Evolutionary conservation across 2,888 invertebrate species (phyloP).

Genomic region (Ophioninae sp.): DNA sequence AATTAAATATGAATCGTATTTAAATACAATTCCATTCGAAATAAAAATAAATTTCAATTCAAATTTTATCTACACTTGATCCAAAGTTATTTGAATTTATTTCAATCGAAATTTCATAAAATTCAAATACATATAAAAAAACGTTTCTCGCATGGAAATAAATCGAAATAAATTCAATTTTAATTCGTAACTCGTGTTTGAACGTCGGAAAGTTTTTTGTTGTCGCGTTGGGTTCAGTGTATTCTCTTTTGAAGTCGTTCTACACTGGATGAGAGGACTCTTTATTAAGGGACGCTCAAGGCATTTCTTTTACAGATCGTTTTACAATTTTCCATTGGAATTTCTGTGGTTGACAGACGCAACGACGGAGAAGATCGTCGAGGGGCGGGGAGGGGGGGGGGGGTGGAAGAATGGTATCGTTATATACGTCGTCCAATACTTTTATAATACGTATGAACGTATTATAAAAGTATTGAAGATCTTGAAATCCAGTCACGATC

Average conservation of each 20-base stretch:
- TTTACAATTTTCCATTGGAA: slow-evolving; percentile 30
- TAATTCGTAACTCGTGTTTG: not conserved
- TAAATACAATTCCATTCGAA: no score
- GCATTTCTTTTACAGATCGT: slow-evolving; percentile 4
- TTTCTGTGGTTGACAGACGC: not conserved
- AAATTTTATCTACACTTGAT: no score
- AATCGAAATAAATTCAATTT: not conserved
- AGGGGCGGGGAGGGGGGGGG: not conserved
- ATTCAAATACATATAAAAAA: not conserved
- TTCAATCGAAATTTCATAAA: no score
- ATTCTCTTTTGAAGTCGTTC: not conserved
- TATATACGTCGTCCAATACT: slow-evolving; percentile 3
- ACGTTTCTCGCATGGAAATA: not conserved
- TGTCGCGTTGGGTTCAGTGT: not conserved
- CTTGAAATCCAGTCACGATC: slow-evolving; percentile 52
- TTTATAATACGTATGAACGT: slow-evolving; percentile 18
- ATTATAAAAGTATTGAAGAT: slow-evolving; percentile 37
- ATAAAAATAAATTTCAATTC: no score
- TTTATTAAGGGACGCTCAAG: not conserved
- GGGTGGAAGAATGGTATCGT: not conserved
- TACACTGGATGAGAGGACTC: not conserved
- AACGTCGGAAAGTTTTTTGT: not conserved
- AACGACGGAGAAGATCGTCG: no score
- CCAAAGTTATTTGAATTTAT: no score
- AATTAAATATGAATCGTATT: no score